These are phyloP conservation scores for Temnothorax longispinosus DNA, from an alignment of 1,140 invertebrate species.

Conservation along the genomic window DNA sequence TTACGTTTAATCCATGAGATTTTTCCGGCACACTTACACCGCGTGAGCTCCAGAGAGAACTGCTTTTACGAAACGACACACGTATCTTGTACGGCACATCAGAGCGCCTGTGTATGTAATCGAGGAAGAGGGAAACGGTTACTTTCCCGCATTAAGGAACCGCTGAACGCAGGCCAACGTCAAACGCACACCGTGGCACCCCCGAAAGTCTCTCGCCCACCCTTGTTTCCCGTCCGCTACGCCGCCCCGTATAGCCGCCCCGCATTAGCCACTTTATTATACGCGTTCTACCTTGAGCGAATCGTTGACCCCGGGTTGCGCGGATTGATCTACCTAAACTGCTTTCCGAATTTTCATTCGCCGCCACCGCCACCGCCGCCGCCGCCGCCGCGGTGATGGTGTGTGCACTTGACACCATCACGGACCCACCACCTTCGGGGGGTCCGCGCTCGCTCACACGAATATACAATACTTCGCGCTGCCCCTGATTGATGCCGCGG, in stretches of 20 bases:
- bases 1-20: not conserved
- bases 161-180: constrained; percentile 73
- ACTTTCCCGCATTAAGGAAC: constrained; percentile 75
- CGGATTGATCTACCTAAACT: constrained; percentile 80
- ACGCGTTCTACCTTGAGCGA: constrained; percentile 68
- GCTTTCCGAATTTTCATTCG: constrained; percentile 80
- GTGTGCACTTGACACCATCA: constrained; percentile 77
- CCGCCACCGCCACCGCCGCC: not conserved
- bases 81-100: not conserved
- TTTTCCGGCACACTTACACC: not conserved
- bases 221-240: constrained; percentile 14
- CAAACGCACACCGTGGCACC: constrained; percentile 73
- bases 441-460: not conserved
- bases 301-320: constrained; percentile 62
- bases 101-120: not conserved
- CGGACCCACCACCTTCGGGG: constrained; percentile 53
- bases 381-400: not conserved
- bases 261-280: constrained; percentile 73
- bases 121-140: constrained; percentile 57
- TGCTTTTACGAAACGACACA: not conserved
- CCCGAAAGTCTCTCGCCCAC: constrained; percentile 59
- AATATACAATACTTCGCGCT: constrained; percentile 48
- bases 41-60: not conserved
- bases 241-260: constrained; percentile 4
- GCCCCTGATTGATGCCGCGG: constrained; percentile 36